Evolutionary conservation across 2,888 invertebrate species (phyloP).

Genomic region (Cotesia congregata): DNA sequence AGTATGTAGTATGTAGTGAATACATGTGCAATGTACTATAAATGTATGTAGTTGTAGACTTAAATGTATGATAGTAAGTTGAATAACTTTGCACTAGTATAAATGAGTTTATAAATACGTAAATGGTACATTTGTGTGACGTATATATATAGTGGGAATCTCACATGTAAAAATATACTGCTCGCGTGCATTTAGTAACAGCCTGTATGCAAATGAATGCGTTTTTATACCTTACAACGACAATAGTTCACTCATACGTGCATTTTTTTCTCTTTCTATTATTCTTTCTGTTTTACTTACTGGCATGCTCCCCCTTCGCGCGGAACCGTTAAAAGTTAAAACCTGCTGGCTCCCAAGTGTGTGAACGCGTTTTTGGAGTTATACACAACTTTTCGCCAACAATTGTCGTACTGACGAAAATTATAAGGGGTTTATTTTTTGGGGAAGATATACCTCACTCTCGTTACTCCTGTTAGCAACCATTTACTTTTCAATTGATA

Average conservation of each 20-base stretch:
- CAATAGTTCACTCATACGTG: slow-evolving; percentile 16
- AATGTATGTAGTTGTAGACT: slow-evolving; percentile 14
- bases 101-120: slow-evolving; percentile 27
- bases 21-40: slow-evolving; percentile 7
- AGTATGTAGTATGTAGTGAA: neutral
- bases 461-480: neutral
- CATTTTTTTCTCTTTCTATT: slow-evolving; percentile 36
- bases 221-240: slow-evolving; percentile 55
- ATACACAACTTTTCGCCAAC: slow-evolving; percentile 46
- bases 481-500: slow-evolving; percentile 9
- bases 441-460: neutral
- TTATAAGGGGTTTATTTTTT: slow-evolving; percentile 1
- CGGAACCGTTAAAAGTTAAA: slow-evolving; percentile 68
- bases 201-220: slow-evolving; percentile 68
- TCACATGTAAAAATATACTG: slow-evolving; percentile 44
- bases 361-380: slow-evolving; percentile 53
- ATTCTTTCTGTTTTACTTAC: slow-evolving; percentile 31
- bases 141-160: slow-evolving; percentile 13
- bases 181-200: slow-evolving; percentile 58
- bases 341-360: slow-evolving; percentile 59
- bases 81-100: slow-evolving; percentile 18
- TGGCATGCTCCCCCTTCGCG: slow-evolving; percentile 52
- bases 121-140: slow-evolving; percentile 35
- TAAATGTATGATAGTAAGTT: neutral
- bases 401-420: neutral